Base-by-base conservation (phyloP, 2,888 invertebrate species). In the Leptopilina syphax region DNA sequence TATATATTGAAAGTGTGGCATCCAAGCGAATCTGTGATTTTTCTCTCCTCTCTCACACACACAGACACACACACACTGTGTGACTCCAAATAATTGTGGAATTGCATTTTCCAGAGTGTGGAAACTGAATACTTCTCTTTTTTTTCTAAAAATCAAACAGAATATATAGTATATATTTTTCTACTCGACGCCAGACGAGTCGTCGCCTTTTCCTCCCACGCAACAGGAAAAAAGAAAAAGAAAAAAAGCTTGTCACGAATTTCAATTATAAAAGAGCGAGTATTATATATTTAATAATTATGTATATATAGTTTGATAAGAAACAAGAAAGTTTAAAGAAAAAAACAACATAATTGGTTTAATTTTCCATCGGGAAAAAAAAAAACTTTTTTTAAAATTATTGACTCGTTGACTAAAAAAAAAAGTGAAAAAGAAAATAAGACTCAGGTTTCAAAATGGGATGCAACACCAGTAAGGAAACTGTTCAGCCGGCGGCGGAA, bases 381-480 rank as follows among this genome's bases (percentile, higher is more conserved):
- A 44, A 44, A 44, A 44, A 44, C 63, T 24, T 24, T 24, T 24
- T 24, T 63, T 18, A 8, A 18, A 13, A 63, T 3, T 57, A 73
- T 47, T 80, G 77, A 44, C 44, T 44, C 1, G 18, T 18, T 18
- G 18, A 18, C 18, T 18, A 44, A 44, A 44, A 44, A 8, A 44
- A 44, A 1, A 44, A 66, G 24, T 65, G 18, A 8, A 65, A 54
- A 10, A 47, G 66, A 41, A 77, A 34, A 44, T 8, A 50, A 3
- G 9, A 18, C 24, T 24, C 54, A 67, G 65, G 77, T 79, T 79
- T 91, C 91, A 88, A 89, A 85, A 92, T 94, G 94, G 92, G 93
- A 89, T 94, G 94, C 91, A 94, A 94, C 87, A 94, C 94, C 76
- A 94, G 94, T 89, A 94, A 94, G 90, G 94, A 94, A 86, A 92